Percentiles rank a stretch among this genome's conserved stretches.
Evolutionary conservation across 1,140 invertebrate genomes (phyloP).

Genomic region (Zaprionus davidi): DNA sequence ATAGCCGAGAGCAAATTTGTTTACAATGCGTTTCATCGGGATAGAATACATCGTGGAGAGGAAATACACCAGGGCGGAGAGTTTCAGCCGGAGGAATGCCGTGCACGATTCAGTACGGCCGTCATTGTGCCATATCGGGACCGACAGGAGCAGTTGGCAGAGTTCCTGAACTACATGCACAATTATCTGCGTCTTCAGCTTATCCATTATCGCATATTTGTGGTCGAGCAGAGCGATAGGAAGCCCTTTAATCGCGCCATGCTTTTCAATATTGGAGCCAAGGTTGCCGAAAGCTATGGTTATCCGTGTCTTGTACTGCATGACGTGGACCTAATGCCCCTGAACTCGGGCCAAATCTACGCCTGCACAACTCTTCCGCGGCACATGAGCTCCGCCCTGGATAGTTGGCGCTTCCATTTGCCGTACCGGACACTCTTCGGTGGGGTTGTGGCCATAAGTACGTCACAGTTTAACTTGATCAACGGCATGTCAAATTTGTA

Average conservation of each 20-base stretch:
- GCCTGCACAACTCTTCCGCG: slow-evolving; percentile 93
- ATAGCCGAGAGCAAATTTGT: slow-evolving; percentile 66
- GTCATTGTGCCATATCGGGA: slow-evolving; percentile 96
- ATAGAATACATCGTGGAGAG: slow-evolving; percentile 53
- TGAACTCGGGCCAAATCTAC: slow-evolving; percentile 95
- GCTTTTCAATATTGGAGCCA: slow-evolving; percentile 96
- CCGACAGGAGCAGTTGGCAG: slow-evolving; percentile 90
- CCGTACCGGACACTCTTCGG: slow-evolving; percentile 91
- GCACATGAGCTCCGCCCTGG: slow-evolving; percentile 96
- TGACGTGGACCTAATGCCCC: slow-evolving; percentile 96
- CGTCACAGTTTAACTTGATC: slow-evolving; percentile 89
- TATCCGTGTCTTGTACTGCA: slow-evolving; percentile 97
- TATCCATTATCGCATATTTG: slow-evolving; percentile 92
- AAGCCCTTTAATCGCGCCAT: slow-evolving; percentile 96
- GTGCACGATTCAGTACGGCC: slow-evolving; percentile 91
- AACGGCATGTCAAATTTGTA: slow-evolving; percentile 95
- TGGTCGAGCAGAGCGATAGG: slow-evolving; percentile 93
- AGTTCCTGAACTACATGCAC: slow-evolving; percentile 95
- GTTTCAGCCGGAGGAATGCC: slow-evolving; percentile 88
- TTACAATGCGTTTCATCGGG: slow-evolving; percentile 63
- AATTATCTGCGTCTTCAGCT: slow-evolving; percentile 94
- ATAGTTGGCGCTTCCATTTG: slow-evolving; percentile 93
- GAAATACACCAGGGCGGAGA: slow-evolving; percentile 74
- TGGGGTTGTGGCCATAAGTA: slow-evolving; percentile 90
- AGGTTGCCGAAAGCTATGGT: slow-evolving; percentile 89